A percentile compares a stretch with the other conserved stretches of the same genome.
Conservation (phyloP, 2,113 vertebrate species). For the Chloebia gouldiae region DNA sequence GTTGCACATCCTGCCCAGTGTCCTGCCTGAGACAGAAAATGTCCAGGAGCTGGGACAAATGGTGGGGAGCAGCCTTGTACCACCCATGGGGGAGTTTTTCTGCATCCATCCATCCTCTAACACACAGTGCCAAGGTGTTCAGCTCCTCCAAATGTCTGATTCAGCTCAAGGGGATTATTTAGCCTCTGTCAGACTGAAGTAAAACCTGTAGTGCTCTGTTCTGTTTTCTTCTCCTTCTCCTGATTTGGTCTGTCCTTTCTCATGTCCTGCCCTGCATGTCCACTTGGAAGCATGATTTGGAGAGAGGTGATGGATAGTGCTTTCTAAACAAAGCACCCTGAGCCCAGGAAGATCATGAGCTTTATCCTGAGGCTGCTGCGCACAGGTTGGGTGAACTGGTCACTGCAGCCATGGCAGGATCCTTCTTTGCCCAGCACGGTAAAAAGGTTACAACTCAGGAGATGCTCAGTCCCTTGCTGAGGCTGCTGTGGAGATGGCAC, state of each 20-base stretch:
- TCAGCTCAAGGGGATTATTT: background rate
- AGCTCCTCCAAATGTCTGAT: background rate
- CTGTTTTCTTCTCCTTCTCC: background rate
- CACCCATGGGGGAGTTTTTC: background rate
- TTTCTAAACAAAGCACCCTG: background rate
- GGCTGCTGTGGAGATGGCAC: background rate
- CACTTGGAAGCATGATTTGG: background rate
- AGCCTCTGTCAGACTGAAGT: background rate
- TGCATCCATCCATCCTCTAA: background rate
- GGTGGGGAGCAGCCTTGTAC: background rate
- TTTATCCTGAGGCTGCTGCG: background rate
- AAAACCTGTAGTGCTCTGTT: background rate
- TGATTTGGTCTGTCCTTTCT: background rate
- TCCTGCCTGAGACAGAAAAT: background rate
- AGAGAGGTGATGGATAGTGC: background rate
- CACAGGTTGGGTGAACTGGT: rapidly evolving
- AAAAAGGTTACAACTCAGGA: background rate
- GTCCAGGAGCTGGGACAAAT: background rate
- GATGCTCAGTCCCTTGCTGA: background rate
- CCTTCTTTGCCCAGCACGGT: background rate
- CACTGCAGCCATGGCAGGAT: background rate
- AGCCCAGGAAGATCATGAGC: background rate
- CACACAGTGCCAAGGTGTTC: background rate
- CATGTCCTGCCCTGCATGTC: background rate
- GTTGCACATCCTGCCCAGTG: background rate